Evolutionary conservation across 2,888 invertebrate species (phyloP), one percentile per base, ranked within the genome.

Genomic region (Dorcus hopei): DNA sequence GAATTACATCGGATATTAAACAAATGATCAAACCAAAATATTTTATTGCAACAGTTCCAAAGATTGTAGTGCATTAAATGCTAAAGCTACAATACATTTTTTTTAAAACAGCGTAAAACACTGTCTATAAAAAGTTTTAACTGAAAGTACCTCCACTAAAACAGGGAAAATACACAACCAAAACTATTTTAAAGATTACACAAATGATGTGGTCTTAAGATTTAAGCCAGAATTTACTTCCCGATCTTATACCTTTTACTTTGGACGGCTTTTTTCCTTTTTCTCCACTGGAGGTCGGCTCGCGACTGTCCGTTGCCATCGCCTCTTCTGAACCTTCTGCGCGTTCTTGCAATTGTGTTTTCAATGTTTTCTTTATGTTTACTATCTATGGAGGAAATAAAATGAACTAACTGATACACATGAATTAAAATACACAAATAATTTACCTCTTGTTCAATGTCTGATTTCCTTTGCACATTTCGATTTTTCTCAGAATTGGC

Each of bases 401-500:
- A 42, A 14, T 14, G 14, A 58, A 26, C 5, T 26, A 26, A 5
- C 3, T 26, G 2, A 26, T 14, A 26, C 26, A 26, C 3, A 26
- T 26, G 5, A 26, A 14, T 14, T 14, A 14, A 14, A 14, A 14
- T 14, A 14, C 14, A 14, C 14, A 48, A 49, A 42, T 38, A n/a
- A 64, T 75, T 77, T 73, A 95, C 95, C 85, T 96, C 93, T 76
- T 87, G 87, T 65, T 97, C 95, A 71, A 95, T 88, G 62, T 86
- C 85, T 59, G 90, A 87, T 71, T 91, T 91, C 67, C 93, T 89
- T 70, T 88, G 86, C 38, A 90, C 85, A 51, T 91, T 87, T 64
- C 85, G 85, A 59, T 91, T 90, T 75, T 96, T 96, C 71, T 93
- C 90, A 7, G 82, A 77, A 77, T 97, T 97, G 0, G 97, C 97